Base-by-base conservation (phyloP, 2,888 invertebrate genomes). In the Isoperla grammatica region DNA sequence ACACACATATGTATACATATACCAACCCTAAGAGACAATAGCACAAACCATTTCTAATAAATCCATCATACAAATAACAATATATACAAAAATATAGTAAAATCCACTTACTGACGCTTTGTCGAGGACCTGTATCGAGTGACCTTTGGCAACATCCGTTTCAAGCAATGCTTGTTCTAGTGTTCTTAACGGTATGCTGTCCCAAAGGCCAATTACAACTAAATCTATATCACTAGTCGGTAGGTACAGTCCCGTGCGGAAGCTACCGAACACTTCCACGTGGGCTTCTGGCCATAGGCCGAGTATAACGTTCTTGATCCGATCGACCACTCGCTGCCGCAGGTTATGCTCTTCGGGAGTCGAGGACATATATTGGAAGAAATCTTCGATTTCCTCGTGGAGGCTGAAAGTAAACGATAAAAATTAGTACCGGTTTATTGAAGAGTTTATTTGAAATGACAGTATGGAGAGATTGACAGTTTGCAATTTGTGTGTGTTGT, bases 191-290 rank as follows among this genome's bases (percentile, higher is more conserved):
- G 97, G 96, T 71, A 94, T 81, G n/a, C 88, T 86, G 70, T 89
- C 86, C 95, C 96, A 97, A 72, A 92, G 88, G 67, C 90, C 85
- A 68, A 80, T 79, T 57, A 88, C 85, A 60, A 88, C 86, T 68
- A 88, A 75, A 74, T 87, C 87, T 67, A 88, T 86, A 74, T 88
- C 87, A 77, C 86, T 86, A 72, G 97, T 97, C 66, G 98, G 98
- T 74, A 99, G 83, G 79, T 97, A 99, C 66, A 99, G 85, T 59
- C 95, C 95, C 65, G 98, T 98, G 68, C 94, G 86, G 79, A 96
- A 97, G 71, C 96, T 96, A 70, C 98, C 98, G 80, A 98, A 99
- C 70, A 97, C 90, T 79, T 97, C 95, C 66, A 98, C 95, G 74
- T 90, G 82, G 61, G 96, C 94, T 72, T 90, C 87, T 62, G 94